phyloP scores from a whole-genome alignment of 2,113 vertebrate species.

The Marmota flaviventris region DNA sequence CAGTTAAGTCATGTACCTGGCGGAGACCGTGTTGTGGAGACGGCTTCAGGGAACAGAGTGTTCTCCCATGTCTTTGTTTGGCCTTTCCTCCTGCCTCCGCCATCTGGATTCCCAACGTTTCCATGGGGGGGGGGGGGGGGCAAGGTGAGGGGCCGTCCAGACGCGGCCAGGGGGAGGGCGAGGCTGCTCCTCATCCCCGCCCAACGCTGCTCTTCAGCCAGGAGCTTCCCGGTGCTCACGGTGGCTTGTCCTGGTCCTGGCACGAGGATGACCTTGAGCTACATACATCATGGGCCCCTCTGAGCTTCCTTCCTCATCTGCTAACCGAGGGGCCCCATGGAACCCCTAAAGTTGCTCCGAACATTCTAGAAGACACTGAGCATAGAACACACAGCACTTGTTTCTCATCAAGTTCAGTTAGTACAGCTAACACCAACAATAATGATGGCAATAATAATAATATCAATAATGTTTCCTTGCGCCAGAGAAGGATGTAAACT shows the following conservation, averaged over 20 bases:
- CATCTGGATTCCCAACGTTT: background rate
- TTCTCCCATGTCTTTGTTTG: background rate
- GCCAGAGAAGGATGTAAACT: background rate
- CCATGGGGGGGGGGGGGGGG: rapidly evolving
- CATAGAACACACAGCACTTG: rapidly evolving
- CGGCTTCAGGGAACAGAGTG: slow-evolving; percentile 21
- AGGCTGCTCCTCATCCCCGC: background rate
- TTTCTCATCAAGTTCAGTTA: background rate
- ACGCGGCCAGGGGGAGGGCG: rapidly evolving
- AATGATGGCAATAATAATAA: too few species aligned
- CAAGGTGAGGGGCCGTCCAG: rapidly evolving
- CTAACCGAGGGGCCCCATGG: background rate
- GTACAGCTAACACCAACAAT: background rate
- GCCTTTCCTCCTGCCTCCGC: background rate
- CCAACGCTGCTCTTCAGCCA: rapidly evolving
- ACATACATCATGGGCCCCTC: background rate
- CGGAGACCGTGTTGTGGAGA: background rate
- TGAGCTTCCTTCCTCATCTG: background rate
- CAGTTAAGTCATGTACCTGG: slow-evolving; percentile 20
- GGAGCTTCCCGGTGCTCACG: rapidly evolving
- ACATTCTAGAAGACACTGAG: rapidly evolving
- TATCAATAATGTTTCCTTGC: background rate
- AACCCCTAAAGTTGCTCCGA: background rate
- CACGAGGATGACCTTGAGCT: background rate
- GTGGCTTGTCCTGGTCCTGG: background rate